phyloP scores from a whole-genome alignment of 2,888 invertebrate genomes.

The Acronicta alni region DNA sequence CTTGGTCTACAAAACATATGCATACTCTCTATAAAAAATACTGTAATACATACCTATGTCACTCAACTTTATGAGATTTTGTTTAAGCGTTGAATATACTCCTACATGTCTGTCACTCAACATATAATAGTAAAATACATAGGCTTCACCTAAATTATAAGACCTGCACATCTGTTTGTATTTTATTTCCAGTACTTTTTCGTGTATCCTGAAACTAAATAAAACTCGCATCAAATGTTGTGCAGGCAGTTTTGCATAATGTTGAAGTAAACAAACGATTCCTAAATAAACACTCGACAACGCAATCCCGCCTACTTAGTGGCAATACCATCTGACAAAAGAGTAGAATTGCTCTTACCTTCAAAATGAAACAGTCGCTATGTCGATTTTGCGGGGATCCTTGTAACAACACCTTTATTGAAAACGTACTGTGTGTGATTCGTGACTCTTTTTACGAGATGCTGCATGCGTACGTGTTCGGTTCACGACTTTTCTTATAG shows the following conservation, averaged over 20 bases:
- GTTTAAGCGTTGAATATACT: no score
- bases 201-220: slow-evolving; percentile 17
- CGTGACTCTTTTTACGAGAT: slow-evolving; percentile 68
- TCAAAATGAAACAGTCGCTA: slow-evolving; percentile 82
- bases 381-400: slow-evolving; percentile 79
- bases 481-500: slow-evolving; percentile 59
- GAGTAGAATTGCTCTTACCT: slow-evolving; percentile 82
- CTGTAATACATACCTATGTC: no score
- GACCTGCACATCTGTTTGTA: background rate
- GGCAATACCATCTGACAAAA: slow-evolving; percentile 82
- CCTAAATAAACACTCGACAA: slow-evolving; percentile 72
- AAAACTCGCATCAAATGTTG: slow-evolving; percentile 31
- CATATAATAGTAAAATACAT: no score
- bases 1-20: no score
- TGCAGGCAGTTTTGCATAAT: slow-evolving; percentile 52
- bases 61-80: no score
- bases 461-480: slow-evolving; percentile 59
- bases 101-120: no score
- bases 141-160: no score
- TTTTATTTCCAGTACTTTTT: background rate
- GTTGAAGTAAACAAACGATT: slow-evolving; percentile 65
- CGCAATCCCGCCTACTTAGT: slow-evolving; percentile 78
- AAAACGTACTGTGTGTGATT: slow-evolving; percentile 75
- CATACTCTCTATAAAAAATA: no score
- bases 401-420: slow-evolving; percentile 81